These are phyloP conservation scores for Sebastes kiyomatsui DNA, from an alignment of 2,797 vertebrate genomes.

Conservation along the genomic window DNA sequence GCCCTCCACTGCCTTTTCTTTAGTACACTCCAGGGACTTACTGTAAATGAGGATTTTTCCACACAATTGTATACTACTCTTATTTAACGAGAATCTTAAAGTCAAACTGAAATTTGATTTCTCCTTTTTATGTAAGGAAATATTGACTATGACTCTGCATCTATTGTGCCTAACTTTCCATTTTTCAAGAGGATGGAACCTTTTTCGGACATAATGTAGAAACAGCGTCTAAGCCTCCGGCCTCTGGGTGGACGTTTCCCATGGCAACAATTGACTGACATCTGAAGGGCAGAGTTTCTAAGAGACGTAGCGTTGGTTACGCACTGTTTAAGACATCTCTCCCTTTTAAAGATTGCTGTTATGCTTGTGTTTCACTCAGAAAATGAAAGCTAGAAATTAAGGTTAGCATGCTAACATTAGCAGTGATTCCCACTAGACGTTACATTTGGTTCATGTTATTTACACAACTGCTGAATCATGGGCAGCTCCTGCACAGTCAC, in stretches of 20 bases:
- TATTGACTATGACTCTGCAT: neutral
- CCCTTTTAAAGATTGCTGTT: neutral
- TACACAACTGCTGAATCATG: too few relatives aligned
- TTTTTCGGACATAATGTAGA: neutral
- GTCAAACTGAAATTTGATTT: neutral
- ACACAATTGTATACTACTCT: neutral
- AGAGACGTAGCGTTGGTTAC: neutral
- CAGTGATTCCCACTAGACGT: neutral
- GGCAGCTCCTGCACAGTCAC: neutral
- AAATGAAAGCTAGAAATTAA: neutral
- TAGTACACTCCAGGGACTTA: neutral
- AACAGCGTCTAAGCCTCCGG: neutral
- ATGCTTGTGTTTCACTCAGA: neutral
- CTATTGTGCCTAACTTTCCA: neutral
- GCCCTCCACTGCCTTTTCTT: neutral
- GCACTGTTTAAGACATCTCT: neutral
- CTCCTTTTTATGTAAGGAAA: neutral
- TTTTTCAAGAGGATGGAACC: neutral
- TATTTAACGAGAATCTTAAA: too few relatives aligned
- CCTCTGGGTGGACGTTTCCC: neutral
- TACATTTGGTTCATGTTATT: neutral
- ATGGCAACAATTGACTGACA: neutral
- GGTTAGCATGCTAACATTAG: neutral
- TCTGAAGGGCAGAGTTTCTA: neutral
- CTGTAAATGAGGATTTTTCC: neutral